phyloP scores from a whole-genome alignment of 2,888 invertebrate genomes.

The Orthosia incerta region DNA sequence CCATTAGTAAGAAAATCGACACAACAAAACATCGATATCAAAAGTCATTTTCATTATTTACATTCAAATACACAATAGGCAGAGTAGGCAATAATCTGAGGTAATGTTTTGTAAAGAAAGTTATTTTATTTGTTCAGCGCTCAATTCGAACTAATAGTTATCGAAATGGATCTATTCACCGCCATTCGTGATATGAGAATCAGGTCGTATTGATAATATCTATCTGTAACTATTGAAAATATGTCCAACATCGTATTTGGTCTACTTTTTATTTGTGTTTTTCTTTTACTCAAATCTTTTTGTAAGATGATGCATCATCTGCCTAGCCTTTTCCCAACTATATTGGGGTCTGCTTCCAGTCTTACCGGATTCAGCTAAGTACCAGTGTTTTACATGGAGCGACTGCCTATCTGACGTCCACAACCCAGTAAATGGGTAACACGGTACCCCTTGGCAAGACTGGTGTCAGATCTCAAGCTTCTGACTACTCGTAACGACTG shows the following conservation, averaged over 20 bases:
- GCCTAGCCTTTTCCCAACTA: no score
- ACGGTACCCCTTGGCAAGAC: no score
- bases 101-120: constrained; percentile 49
- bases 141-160: constrained; percentile 52
- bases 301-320: neutral
- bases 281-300: neutral
- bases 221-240: constrained; percentile 42
- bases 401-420: no score
- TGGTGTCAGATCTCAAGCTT: no score
- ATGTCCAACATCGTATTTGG: neutral
- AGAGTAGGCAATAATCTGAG: constrained; percentile 33
- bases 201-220: constrained; percentile 45
- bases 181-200: constrained; percentile 49
- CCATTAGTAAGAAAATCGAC: constrained; percentile 33
- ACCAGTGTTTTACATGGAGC: no score
- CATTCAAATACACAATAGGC: constrained; percentile 46
- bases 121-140: constrained; percentile 48
- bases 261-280: neutral
- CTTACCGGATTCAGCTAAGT: no score
- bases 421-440: no score
- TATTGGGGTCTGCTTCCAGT: no score
- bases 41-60: constrained; percentile 47
- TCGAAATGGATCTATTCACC: constrained; percentile 62
- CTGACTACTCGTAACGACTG: no score
- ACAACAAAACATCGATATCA: constrained; percentile 24